A percentile compares a stretch with the other conserved stretches of the same genome.
These are phyloP conservation scores for Aspidoscelis tigris DNA, from an alignment of 2,113 vertebrate species.

Conservation along the genomic window DNA sequence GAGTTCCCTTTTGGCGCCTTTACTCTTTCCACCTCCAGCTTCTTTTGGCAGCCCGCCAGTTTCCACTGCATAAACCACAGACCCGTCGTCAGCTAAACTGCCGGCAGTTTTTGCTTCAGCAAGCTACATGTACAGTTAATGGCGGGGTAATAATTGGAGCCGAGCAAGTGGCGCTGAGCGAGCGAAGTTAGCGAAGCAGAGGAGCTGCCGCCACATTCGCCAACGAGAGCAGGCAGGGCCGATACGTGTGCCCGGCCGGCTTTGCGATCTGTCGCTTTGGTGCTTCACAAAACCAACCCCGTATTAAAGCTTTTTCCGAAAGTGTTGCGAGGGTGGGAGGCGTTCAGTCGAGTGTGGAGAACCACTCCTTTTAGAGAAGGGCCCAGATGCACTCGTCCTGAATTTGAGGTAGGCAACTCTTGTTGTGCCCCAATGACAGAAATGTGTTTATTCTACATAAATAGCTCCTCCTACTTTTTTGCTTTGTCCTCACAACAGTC, in stretches of 20 bases:
- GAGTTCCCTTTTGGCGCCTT: conserved; percentile 69
- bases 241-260: background rate
- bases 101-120: conserved; percentile 31
- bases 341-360: background rate
- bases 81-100: conserved; percentile 51
- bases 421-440: background rate
- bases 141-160: conserved; percentile 1
- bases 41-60: conserved; percentile 67
- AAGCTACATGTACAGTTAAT: conserved; percentile 11
- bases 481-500: background rate
- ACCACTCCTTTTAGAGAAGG: no score
- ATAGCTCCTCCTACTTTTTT: background rate
- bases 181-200: conserved; percentile 18
- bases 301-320: conserved; percentile 37
- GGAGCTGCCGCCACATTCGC: background rate
- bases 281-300: conserved; percentile 20
- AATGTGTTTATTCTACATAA: background rate
- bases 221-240: conserved; percentile 30
- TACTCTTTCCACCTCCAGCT: conserved; percentile 63
- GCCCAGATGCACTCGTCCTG: no score
- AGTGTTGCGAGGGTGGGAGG: conserved; percentile 38
- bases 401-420: conserved; percentile 5
- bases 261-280: fast-evolving
- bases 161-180: conserved; percentile 15
- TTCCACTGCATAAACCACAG: conserved; percentile 65